Base-by-base conservation (phyloP, 1,140 invertebrate genomes). In the Schmidtea mediterranea region DNA sequence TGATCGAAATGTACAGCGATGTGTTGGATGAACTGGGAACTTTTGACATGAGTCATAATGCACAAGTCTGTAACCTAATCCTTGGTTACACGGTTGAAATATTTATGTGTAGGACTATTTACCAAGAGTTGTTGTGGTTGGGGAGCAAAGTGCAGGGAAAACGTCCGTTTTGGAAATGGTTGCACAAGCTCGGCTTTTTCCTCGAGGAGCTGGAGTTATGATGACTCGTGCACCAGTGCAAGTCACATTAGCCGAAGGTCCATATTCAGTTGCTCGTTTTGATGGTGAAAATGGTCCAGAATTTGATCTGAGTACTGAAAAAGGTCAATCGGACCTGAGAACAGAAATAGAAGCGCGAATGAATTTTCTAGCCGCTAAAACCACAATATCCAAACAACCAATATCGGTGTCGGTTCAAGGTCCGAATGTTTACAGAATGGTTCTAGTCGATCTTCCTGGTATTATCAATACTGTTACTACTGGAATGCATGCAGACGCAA, bases 71-170 rank as follows among this genome's bases (percentile, higher is more conserved):
- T 32, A 6, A 10, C 5, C 10, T 32, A 10, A 6, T 6, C 10
- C 10, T 32, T 32, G 10, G 10, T 32, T 32, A 3, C 10, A 32
- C n/a, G 10, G 10, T 32, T 32, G 26, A 10, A 6, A 32, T 6
- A 32, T 32, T 6, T 32, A 6, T 10, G 10, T 32, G 10, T 6
- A 32, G 48, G 90, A 97, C 69, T 81, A 95, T 63, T 70, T 98
- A 49, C 92, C 92, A 0, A 72, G 89, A 54, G 84, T 98, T 36
- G 84, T 98, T 40, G 92, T 98, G 13, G 86, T 98, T 18, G 92
- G 92, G 0, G 92, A 98, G 71, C 92, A 97, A 69, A 92, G 84
- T 62, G 83, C 89, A 24, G 92, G 92, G n/a, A 97, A 98, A 72
- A 97, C 90, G 2, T 90, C 82, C 26, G 89, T 97, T 10, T 67